A percentile compares a stretch with the other conserved stretches of the same genome.
These are phyloP conservation scores for Ephydatia muelleri DNA, from an alignment of 37 sponge, comb jelly and placozoan genomes.

Conservation along the genomic window DNA sequence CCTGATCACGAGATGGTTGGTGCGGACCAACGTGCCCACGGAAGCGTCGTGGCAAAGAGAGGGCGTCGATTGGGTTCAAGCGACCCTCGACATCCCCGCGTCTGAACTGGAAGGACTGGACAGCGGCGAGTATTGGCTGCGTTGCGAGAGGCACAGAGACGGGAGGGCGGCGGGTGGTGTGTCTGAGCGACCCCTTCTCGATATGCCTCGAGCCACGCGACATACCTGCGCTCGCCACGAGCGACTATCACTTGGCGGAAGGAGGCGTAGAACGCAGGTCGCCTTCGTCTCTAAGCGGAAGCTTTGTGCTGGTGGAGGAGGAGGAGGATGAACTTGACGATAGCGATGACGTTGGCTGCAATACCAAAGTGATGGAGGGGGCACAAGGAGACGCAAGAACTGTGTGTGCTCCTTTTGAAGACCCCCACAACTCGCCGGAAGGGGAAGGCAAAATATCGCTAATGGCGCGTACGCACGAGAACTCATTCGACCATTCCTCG, in stretches of 20 bases:
- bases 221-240: not conserved
- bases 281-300: not conserved
- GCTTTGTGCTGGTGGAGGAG: conserved; percentile 6
- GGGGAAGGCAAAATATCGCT: too few species aligned
- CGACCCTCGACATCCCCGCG: not conserved
- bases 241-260: not conserved
- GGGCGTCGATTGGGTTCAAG: not conserved
- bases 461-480: too few species aligned
- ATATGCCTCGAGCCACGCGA: conserved; percentile 4
- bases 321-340: not conserved
- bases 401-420: too few species aligned
- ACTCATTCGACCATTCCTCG: too few species aligned
- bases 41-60: not conserved
- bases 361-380: too few species aligned
- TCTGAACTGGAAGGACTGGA: not conserved
- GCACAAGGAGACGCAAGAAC: too few species aligned
- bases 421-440: too few species aligned
- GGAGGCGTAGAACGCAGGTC: not conserved
- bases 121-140: conserved; percentile 4
- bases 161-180: not conserved
- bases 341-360: too few species aligned
- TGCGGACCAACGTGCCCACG: not conserved
- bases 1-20: not conserved
- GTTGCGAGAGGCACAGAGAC: not conserved
- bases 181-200: conserved; percentile 7